These are phyloP conservation scores for Tolmerus cingulatus DNA, from an alignment of 2,888 invertebrate species.

Conservation along the genomic window DNA sequence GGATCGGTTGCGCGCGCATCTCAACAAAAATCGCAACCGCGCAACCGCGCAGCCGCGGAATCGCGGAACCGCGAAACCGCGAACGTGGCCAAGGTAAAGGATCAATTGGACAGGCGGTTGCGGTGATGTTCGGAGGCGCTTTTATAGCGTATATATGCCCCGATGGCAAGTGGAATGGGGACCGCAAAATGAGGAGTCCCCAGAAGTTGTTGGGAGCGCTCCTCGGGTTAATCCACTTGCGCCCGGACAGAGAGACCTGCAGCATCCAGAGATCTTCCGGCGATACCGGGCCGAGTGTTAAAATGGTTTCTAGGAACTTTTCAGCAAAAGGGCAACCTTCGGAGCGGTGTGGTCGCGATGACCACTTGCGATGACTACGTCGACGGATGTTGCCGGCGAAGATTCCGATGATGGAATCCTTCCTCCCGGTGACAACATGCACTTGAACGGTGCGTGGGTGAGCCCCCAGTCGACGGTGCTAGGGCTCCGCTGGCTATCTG, in stretches of 20 bases:
- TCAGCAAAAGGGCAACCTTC: constrained; percentile 23
- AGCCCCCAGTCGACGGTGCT: constrained; percentile 20
- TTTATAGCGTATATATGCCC: constrained; percentile 24
- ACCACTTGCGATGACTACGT: constrained; percentile 30
- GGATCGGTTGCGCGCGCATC: background rate
- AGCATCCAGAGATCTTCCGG: background rate
- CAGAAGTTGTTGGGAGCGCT: background rate
- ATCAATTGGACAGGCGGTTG: constrained; percentile 47
- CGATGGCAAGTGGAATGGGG: background rate
- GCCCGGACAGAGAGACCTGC: background rate
- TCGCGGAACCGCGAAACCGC: background rate
- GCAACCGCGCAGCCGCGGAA: background rate
- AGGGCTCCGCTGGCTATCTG: constrained; percentile 40
- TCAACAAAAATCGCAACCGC: background rate
- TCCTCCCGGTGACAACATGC: constrained; percentile 33
- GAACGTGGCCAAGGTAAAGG: constrained; percentile 8
- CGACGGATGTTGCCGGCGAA: background rate
- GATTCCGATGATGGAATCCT: constrained; percentile 34
- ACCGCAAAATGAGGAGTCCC: background rate
- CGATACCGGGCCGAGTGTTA: constrained; percentile 46
- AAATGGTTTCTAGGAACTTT: constrained; percentile 48
- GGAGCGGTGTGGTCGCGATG: constrained; percentile 40
- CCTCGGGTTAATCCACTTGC: constrained; percentile 39
- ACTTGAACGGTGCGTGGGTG: constrained; percentile 47
- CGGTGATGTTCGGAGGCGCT: constrained; percentile 45